phyloP scores from a whole-genome alignment of 2,113 vertebrate genomes.

The Sphaerodactylus townsendi region DNA sequence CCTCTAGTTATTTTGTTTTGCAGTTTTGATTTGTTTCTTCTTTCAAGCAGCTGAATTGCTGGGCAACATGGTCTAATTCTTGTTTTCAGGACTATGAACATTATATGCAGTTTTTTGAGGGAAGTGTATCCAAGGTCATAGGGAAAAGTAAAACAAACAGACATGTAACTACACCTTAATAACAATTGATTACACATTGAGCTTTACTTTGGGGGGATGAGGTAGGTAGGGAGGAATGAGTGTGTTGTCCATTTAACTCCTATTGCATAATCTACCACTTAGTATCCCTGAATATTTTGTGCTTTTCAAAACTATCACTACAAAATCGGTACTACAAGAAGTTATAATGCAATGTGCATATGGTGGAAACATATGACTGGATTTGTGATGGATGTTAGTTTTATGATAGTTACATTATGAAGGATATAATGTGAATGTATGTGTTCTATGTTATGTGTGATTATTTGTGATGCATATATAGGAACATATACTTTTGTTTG shows the following conservation, averaged over 20 bases:
- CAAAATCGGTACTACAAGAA: background rate
- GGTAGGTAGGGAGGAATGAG: too few relatives aligned
- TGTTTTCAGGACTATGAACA: slow-evolving; percentile 21
- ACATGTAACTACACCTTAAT: background rate
- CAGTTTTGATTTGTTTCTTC: background rate
- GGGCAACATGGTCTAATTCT: slow-evolving; percentile 4
- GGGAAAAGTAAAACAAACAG: background rate
- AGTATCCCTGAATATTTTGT: background rate
- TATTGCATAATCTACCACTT: background rate
- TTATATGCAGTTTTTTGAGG: background rate
- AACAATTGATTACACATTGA: background rate
- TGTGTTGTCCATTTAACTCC: too few relatives aligned
- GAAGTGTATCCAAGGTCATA: background rate
- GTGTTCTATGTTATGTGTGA: too few relatives aligned
- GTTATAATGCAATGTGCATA: too few relatives aligned
- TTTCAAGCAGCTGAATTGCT: slow-evolving; percentile 14
- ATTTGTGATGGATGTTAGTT: too few relatives aligned
- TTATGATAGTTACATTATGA: too few relatives aligned
- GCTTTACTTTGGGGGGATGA: background rate
- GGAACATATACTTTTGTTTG: too few relatives aligned
- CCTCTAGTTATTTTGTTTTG: slow-evolving; percentile 3
- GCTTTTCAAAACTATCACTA: background rate
- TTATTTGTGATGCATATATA: too few relatives aligned
- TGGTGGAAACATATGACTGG: too few relatives aligned
- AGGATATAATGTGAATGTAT: too few relatives aligned